These are phyloP conservation scores for Saguinus imperator DNA, from an alignment of 2,113 vertebrate species.

Conservation along the genomic window DNA sequence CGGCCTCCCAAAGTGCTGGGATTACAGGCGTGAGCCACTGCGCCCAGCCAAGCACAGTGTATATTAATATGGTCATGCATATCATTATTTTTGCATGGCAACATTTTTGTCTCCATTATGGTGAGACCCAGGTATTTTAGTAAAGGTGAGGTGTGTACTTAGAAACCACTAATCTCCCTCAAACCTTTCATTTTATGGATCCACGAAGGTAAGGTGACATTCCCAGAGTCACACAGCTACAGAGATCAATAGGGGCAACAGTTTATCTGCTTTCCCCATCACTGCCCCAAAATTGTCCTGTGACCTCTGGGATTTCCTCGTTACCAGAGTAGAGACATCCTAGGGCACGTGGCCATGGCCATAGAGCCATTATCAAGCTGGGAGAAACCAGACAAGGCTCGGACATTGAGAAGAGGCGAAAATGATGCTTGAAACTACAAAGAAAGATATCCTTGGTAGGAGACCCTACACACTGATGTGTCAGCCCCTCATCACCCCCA, in stretches of 20 bases:
- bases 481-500: neutral
- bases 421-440: slow-evolving; percentile 35
- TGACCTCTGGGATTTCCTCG: slow-evolving; percentile 23
- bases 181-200: slow-evolving; percentile 41
- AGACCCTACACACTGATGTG: neutral
- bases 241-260: slow-evolving; percentile 13
- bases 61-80: neutral
- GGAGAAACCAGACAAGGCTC: neutral
- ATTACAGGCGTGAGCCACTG: neutral
- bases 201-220: neutral
- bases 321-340: neutral
- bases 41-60: neutral
- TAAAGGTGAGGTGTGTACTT: neutral
- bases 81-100: neutral
- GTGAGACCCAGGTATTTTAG: neutral
- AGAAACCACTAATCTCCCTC: neutral
- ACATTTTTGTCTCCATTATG: neutral
- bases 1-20: neutral
- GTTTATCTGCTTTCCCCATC: neutral
- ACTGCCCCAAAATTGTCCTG: neutral
- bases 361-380: neutral
- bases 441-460: neutral
- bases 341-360: neutral
- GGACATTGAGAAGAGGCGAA: slow-evolving; percentile 29
- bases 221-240: neutral